phyloP scores from a whole-genome alignment of 2,113 vertebrate species.

The Dissostichus mawsoni region DNA sequence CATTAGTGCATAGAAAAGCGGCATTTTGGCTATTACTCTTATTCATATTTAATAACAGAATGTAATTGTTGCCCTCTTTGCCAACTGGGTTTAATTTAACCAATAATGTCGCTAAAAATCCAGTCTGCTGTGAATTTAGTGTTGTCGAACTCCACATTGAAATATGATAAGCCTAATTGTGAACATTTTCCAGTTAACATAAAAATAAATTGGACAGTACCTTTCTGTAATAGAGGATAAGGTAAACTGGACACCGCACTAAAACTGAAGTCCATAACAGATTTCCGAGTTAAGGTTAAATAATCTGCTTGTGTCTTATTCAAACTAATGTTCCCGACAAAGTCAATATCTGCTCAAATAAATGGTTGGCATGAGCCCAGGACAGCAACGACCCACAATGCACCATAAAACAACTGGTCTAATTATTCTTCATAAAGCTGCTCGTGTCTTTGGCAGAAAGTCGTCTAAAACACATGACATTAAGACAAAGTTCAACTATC shows the following conservation, averaged over 20 bases:
- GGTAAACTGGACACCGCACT: not conserved
- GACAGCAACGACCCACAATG: not conserved
- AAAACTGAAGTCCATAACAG: not conserved
- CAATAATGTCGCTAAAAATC: not conserved
- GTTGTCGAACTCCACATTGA: not conserved
- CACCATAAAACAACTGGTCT: not conserved
- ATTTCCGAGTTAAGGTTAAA: not conserved
- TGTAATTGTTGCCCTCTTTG: not conserved
- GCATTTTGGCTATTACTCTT: not conserved
- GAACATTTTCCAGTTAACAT: not conserved
- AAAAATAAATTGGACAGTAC: not conserved
- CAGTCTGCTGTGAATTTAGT: conserved; percentile 4
- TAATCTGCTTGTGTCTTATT: not conserved
- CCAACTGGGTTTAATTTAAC: not conserved
- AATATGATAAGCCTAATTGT: not conserved
- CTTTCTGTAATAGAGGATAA: not conserved
- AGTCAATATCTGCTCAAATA: not conserved
- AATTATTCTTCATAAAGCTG: not conserved
- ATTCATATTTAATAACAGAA: not conserved
- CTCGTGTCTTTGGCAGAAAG: conserved; percentile 14
- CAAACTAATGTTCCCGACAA: not conserved
- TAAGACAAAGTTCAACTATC: not conserved
- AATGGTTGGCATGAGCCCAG: not conserved
- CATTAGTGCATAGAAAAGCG: not conserved
- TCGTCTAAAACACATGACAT: not conserved